Conservation (phyloP, 1,140 invertebrate species). For the Macrocentrus cingulum region DNA sequence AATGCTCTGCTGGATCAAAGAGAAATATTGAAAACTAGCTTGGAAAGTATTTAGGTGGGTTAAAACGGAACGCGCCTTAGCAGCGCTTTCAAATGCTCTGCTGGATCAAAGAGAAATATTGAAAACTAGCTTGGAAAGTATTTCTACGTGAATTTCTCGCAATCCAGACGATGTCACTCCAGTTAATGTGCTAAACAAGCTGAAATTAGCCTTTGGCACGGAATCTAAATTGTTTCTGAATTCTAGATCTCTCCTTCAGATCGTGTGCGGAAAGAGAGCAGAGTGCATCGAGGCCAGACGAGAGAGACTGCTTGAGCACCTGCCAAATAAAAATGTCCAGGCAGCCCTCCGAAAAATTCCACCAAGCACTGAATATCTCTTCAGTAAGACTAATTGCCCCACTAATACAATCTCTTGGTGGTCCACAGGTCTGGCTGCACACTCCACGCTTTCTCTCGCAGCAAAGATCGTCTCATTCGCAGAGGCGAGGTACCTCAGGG, state of each 20-base stretch:
- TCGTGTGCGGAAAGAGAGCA: constrained; percentile 40
- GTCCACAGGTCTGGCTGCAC: constrained; percentile 32
- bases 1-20: constrained; percentile 27
- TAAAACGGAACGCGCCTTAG: constrained; percentile 32
- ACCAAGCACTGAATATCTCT: constrained; percentile 32
- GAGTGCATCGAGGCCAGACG: constrained; percentile 38
- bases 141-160: no score
- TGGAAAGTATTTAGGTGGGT: constrained; percentile 22
- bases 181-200: constrained; percentile 2
- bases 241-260: constrained; percentile 27
- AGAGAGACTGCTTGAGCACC: constrained; percentile 28
- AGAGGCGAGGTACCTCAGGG: constrained; percentile 6
- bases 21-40: background rate
- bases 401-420: constrained; percentile 36
- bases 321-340: constrained; percentile 31
- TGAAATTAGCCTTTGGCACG: constrained; percentile 11
- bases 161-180: background rate
- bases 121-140: constrained; percentile 1
- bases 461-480: background rate
- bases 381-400: constrained; percentile 30
- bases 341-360: constrained; percentile 31
- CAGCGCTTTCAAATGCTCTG: constrained; percentile 21
- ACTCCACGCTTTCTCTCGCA: constrained; percentile 24
- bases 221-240: constrained; percentile 22
- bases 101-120: constrained; percentile 13